These are phyloP conservation scores for Heliocidaris tuberculata DNA, from an alignment of 35 echinoderm and acorn worm species.

Conservation along the genomic window DNA sequence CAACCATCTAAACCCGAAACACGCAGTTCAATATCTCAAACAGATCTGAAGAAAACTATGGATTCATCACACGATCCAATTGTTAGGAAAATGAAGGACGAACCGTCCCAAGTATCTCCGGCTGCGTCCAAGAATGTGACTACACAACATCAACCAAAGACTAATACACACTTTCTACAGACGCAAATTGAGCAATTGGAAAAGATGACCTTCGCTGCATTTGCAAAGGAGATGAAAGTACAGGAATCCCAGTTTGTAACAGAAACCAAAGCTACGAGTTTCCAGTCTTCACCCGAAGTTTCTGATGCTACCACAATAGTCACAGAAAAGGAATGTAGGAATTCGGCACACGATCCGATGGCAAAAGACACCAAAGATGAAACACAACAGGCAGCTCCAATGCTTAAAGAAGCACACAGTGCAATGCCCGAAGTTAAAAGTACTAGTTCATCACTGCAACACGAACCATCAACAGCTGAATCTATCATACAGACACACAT, in stretches of 20 bases:
- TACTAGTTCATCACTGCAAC: background rate
- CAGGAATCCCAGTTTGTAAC: background rate
- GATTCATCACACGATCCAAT: conserved; percentile 15
- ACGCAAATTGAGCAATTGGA: conserved; percentile 20
- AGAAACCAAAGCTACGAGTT: background rate
- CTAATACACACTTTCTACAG: background rate
- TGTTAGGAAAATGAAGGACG: background rate
- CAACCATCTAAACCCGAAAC: conserved; percentile 11
- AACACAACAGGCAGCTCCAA: background rate
- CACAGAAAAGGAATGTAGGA: background rate
- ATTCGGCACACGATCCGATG: background rate
- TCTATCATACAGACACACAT: conserved; percentile 11
- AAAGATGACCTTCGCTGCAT: background rate
- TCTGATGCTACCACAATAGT: conserved; percentile 25
- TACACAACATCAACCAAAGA: conserved; percentile 13
- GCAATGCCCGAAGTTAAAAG: background rate
- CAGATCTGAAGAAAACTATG: background rate
- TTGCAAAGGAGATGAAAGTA: background rate
- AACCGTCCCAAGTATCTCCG: background rate
- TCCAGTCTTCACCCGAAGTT: conserved; percentile 26
- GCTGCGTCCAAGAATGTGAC: background rate
- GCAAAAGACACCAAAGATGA: background rate
- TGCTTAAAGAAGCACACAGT: background rate
- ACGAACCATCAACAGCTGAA: background rate
- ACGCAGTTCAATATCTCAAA: conserved; percentile 24